phyloP scores from a whole-genome alignment of 2,888 invertebrate genomes.

The Meiosimyza platycephala region DNA sequence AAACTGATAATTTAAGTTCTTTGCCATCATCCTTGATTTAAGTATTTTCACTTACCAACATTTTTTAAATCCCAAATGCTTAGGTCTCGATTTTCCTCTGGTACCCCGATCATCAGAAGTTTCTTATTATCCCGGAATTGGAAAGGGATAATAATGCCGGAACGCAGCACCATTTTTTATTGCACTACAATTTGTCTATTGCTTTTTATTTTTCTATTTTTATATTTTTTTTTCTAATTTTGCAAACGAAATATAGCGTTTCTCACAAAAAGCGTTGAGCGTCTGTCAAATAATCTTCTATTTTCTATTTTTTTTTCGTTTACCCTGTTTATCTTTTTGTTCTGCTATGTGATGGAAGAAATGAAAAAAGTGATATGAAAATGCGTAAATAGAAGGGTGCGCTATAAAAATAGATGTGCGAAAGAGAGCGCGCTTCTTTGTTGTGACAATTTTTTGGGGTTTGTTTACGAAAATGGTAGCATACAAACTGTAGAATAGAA shows the following conservation, averaged over 20 bases:
- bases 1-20: neutral
- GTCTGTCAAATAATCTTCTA: slow-evolving; percentile 28
- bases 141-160: slow-evolving; percentile 63
- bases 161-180: slow-evolving; percentile 59
- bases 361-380: slow-evolving; percentile 30
- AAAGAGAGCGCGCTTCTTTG: slow-evolving; percentile 4
- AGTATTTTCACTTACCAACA: slow-evolving; percentile 58
- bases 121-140: slow-evolving; percentile 63
- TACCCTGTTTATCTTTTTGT: slow-evolving; percentile 19
- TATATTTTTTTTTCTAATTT: neutral
- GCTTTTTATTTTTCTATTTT: neutral
- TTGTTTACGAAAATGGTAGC: slow-evolving; percentile 31
- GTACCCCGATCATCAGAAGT: slow-evolving; percentile 59
- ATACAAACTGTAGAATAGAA: neutral
- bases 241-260: slow-evolving; percentile 4
- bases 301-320: slow-evolving; percentile 7
- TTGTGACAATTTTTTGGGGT: slow-evolving; percentile 17
- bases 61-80: slow-evolving; percentile 63
- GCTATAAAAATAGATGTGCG: neutral
- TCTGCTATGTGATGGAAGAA: neutral
- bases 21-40: neutral
- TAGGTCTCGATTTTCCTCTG: slow-evolving; percentile 57
- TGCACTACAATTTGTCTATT: neutral
- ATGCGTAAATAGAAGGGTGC: neutral
- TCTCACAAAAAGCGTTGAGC: neutral